Evolutionary conservation across 2,797 vertebrate species (phyloP).

Genomic region (Calcarius lapponicus): DNA sequence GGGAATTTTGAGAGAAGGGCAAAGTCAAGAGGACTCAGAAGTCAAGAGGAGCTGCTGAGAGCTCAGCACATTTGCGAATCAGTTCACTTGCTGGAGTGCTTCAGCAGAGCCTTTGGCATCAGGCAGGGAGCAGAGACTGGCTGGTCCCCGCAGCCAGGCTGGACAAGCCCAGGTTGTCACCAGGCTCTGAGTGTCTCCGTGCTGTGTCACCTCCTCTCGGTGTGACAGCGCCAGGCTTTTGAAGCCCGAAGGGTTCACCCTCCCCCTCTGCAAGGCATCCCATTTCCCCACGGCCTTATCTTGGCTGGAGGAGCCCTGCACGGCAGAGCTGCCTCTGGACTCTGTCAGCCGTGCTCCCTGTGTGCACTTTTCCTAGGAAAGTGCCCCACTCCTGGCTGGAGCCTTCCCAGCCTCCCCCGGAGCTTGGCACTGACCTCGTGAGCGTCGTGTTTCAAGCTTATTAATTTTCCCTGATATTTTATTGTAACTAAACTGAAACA

Average conservation of each 20-base stretch:
- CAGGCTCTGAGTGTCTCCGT: neutral
- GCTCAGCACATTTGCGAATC: neutral
- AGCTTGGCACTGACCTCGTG: neutral
- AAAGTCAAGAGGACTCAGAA: constrained; percentile 20
- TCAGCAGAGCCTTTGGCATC: neutral
- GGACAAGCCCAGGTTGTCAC: neutral
- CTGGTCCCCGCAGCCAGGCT: neutral
- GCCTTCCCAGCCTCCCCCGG: neutral
- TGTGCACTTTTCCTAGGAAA: constrained; percentile 1
- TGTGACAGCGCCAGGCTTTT: neutral
- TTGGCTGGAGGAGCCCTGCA: constrained; percentile 12
- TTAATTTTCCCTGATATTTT: constrained; percentile 25
- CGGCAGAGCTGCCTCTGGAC: constrained; percentile 59
- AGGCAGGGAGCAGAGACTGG: neutral
- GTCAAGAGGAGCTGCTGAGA: neutral
- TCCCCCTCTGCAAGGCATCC: constrained; percentile 53
- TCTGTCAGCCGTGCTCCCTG: constrained; percentile 35
- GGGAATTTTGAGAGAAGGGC: constrained; percentile 11
- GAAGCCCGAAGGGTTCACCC: neutral
- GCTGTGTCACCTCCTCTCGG: neutral
- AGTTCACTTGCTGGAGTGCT: neutral
- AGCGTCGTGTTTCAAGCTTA: constrained; percentile 4
- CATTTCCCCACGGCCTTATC: constrained; percentile 49
- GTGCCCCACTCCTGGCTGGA: neutral
- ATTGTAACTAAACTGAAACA: constrained; percentile 1